These are phyloP conservation scores for Pholis gunnellus DNA, from an alignment of 2,113 vertebrate genomes.

Conservation along the genomic window DNA sequence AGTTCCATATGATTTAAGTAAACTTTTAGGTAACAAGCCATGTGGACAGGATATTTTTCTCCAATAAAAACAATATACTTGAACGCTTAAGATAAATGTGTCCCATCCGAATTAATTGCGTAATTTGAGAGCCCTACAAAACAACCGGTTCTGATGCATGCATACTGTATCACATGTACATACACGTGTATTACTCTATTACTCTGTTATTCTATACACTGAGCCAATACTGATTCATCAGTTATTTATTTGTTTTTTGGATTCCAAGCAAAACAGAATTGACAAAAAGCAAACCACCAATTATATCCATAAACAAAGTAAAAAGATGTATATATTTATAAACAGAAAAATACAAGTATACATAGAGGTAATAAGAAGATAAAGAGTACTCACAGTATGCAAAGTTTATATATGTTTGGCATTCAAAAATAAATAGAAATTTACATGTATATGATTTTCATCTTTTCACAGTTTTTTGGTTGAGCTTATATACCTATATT, in stretches of 20 bases:
- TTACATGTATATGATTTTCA: conserved; percentile 5
- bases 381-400: conserved; percentile 32
- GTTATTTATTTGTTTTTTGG: conserved; percentile 29
- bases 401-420: conserved; percentile 18
- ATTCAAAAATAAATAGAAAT: conserved; percentile 45
- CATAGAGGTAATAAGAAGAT: background rate
- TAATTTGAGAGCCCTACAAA: background rate
- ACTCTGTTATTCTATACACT: background rate
- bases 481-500: background rate
- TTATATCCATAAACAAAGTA: background rate
- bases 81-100: background rate
- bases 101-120: background rate
- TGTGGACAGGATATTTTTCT: background rate
- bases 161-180: background rate
- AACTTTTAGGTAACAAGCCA: background rate
- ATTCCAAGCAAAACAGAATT: conserved; percentile 24
- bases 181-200: background rate
- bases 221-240: background rate
- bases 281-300: conserved; percentile 5
- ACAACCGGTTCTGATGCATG: background rate
- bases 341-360: conserved; percentile 36
- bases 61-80: background rate
- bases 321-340: conserved; percentile 23
- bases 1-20: background rate
- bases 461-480: conserved; percentile 70